Evolutionary conservation across 2,113 vertebrate genomes (phyloP).

Genomic region (Sinocyclocheilus anshuiensis): DNA sequence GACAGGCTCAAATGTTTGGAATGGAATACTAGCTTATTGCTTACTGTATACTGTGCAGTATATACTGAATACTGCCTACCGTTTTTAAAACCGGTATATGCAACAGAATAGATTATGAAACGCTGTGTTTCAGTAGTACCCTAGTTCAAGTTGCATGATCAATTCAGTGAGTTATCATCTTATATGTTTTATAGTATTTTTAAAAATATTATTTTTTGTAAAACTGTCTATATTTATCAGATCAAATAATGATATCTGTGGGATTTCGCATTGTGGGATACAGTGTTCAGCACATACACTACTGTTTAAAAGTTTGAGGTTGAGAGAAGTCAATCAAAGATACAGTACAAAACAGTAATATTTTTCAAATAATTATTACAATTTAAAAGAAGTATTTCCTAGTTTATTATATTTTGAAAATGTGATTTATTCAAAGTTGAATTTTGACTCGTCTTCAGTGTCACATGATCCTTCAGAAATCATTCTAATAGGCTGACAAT

Average conservation of each 20-base stretch:
- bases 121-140: background rate
- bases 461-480: too few species aligned
- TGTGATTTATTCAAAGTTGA: too few species aligned
- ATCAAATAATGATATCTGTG: background rate
- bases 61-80: background rate
- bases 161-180: background rate
- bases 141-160: background rate
- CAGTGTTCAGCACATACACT: background rate
- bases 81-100: background rate
- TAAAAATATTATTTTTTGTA: background rate
- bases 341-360: too few species aligned
- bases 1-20: background rate
- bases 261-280: background rate
- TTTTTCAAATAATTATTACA: too few species aligned
- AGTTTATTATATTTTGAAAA: too few species aligned
- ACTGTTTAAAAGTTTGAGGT: too few species aligned
- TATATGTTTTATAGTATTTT: too few species aligned
- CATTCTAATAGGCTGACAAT: too few species aligned
- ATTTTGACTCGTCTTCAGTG: too few species aligned
- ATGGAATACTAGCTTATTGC: background rate
- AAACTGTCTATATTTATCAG: background rate
- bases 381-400: too few species aligned
- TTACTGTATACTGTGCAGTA: background rate
- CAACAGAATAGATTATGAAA: background rate
- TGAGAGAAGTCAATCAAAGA: too few species aligned